Evolutionary conservation across 2,797 vertebrate species (phyloP), one percentile per base, ranked within the genome.

Genomic region (Melanotaenia boesemani): DNA sequence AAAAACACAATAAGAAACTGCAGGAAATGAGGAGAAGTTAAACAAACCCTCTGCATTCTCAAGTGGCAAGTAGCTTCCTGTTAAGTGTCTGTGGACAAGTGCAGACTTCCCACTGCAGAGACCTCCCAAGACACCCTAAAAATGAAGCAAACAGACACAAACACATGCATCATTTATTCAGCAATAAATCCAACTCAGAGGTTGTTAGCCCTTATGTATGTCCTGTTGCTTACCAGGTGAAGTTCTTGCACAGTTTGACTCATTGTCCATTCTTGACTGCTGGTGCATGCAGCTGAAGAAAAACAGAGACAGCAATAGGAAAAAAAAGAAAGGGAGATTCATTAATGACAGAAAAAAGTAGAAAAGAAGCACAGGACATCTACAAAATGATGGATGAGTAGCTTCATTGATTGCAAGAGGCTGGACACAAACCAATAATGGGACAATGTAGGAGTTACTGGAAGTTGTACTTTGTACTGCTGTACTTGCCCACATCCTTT

Each of bases 221-320:
- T n/a, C 30, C 8, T 52, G 0, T 26, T 6, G 44, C 95, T 91
- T 92, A 98, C 97, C 96, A 99, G 91, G 76, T 96, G 95, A 68
- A 99, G 96, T 90, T 99, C 97, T 11, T 97, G 97, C 64, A 97
- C 69, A 0, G 96, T 92, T 85, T 96, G 96, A 72, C 89, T 94
- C 87, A 98, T 88, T 22, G 96, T 96, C 97, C 97, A 99, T 88
- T 99, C 97, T 82, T 97, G 97, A 90, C 95, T 98, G 91, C 95
- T 97, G 82, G 95, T 93, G 91, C 96, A 95, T 0, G 94, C 92
- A 77, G 95, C 97, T 98, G 88, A 57, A 61, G 71, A 63, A 60
- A 67, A 57, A 32, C 39, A 70, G n/a, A 13, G 7, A 56, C 9
- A 37, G 0, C n/a, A 37, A 22, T 54, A 48, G 37, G 37, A 63